Evolutionary conservation across 2,888 invertebrate genomes (phyloP).

Genomic region (Muschampia staudingeri): DNA sequence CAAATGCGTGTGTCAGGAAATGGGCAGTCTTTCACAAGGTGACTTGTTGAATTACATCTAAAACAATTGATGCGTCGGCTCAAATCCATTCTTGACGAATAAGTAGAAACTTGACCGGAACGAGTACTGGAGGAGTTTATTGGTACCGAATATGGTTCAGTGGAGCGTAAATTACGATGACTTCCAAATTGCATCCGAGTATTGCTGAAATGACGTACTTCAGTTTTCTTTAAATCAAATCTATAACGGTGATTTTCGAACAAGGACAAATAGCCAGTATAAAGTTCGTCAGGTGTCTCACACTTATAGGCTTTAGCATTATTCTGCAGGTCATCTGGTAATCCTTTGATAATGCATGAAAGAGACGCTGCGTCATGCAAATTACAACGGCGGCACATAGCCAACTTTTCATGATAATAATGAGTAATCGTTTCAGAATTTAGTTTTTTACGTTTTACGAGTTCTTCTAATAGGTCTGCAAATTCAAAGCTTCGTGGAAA

Average conservation of each 20-base stretch:
- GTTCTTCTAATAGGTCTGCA: not conserved
- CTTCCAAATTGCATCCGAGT: too few species aligned
- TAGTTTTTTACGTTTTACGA: not conserved
- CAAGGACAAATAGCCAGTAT: not conserved
- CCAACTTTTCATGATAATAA: not conserved
- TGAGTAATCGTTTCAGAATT: not conserved
- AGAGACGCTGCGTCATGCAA: not conserved
- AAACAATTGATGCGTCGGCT: too few species aligned
- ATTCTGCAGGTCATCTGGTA: not conserved
- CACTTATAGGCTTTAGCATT: not conserved
- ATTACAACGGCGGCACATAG: not conserved
- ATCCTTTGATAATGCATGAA: not conserved
- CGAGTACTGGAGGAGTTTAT: too few species aligned
- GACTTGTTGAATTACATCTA: too few species aligned
- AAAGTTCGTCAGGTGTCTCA: not conserved
- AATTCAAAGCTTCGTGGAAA: not conserved
- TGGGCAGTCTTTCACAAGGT: too few species aligned
- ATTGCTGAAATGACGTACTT: too few species aligned
- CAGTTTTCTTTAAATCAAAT: too few species aligned
- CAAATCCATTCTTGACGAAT: too few species aligned
- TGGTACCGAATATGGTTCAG: too few species aligned
- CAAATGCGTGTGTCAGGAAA: too few species aligned
- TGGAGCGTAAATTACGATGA: too few species aligned
- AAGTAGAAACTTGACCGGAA: too few species aligned
- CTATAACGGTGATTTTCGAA: not conserved